Conservation (phyloP, 2,797 vertebrate genomes). For the Hephaestus fuliginosus region DNA sequence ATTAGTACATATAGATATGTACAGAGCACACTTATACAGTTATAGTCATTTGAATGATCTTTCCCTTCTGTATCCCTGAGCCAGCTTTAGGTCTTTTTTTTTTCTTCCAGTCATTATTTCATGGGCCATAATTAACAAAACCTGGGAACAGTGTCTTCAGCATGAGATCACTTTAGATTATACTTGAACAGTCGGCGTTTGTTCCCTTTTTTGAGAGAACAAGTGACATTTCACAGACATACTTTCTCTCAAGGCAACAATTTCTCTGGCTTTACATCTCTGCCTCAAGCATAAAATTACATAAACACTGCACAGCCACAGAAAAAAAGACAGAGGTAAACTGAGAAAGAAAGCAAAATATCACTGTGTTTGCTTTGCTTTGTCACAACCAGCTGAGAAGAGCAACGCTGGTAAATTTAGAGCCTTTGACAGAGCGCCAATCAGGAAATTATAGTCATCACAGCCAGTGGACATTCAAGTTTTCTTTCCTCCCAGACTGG, state of each 20-base stretch:
- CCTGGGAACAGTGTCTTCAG: neutral
- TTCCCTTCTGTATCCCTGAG: neutral
- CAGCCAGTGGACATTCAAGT: slow-evolving; percentile 55
- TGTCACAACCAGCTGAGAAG: slow-evolving; percentile 52
- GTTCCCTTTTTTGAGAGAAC: slow-evolving; percentile 5
- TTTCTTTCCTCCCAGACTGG: slow-evolving; percentile 66
- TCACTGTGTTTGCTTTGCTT: slow-evolving; percentile 13
- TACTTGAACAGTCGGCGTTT: neutral
- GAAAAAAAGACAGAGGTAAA: slow-evolving; percentile 25
- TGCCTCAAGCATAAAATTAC: neutral
- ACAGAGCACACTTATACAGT: neutral
- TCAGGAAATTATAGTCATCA: slow-evolving; percentile 65
- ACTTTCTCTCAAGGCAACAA: neutral
- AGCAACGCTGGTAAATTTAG: slow-evolving; percentile 43
- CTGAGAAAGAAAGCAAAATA: neutral
- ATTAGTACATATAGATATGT: neutral
- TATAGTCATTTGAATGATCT: too few species aligned
- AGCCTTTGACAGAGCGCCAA: slow-evolving; percentile 44
- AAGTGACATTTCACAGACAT: neutral
- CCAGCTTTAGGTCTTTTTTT: neutral
- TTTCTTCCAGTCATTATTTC: slow-evolving; percentile 1
- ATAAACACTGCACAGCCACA: slow-evolving; percentile 1
- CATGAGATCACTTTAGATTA: slow-evolving; percentile 19
- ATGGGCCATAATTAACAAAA: slow-evolving; percentile 19
- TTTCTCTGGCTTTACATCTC: slow-evolving; percentile 1